Conservation (phyloP, 2,888 invertebrate species). For the Cataglyphis livida region DNA sequence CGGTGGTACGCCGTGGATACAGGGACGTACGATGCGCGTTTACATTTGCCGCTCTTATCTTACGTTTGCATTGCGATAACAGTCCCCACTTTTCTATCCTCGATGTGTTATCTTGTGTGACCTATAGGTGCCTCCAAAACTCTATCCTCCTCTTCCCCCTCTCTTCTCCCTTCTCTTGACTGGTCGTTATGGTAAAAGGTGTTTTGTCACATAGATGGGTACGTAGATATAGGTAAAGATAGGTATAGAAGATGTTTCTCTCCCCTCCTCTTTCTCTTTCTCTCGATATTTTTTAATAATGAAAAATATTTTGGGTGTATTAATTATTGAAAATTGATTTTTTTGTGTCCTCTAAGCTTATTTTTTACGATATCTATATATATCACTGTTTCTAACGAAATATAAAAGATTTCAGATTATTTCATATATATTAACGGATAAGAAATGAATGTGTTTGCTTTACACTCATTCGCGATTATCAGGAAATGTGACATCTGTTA, state of each 20-base stretch:
- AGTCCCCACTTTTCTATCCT: constrained; percentile 56
- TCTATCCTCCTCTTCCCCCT: constrained; percentile 8
- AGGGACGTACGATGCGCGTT: constrained; percentile 78
- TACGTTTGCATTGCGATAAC: constrained; percentile 84
- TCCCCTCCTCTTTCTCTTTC: no score
- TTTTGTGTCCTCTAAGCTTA: not conserved
- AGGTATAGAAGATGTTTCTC: not conserved
- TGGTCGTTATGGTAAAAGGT: not conserved
- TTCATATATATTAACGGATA: constrained; percentile 73
- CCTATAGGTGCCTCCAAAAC: constrained; percentile 48
- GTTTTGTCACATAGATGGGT: not conserved
- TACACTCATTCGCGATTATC: constrained; percentile 82
- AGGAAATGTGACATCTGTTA: constrained; percentile 82
- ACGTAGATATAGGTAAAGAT: not conserved
- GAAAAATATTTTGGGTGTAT: not conserved
- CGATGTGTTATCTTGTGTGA: constrained; percentile 59
- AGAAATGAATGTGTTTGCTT: constrained; percentile 79
- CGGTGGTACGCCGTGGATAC: constrained; percentile 80
- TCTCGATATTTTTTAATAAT: not conserved
- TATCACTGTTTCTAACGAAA: constrained; percentile 35
- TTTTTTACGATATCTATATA: constrained; percentile 41
- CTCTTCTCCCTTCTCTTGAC: not conserved
- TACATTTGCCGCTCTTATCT: constrained; percentile 85
- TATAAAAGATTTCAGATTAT: constrained; percentile 60
- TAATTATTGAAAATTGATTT: not conserved